phyloP scores from a whole-genome alignment of 2,888 invertebrate genomes.

The Drosophila cracens region DNA sequence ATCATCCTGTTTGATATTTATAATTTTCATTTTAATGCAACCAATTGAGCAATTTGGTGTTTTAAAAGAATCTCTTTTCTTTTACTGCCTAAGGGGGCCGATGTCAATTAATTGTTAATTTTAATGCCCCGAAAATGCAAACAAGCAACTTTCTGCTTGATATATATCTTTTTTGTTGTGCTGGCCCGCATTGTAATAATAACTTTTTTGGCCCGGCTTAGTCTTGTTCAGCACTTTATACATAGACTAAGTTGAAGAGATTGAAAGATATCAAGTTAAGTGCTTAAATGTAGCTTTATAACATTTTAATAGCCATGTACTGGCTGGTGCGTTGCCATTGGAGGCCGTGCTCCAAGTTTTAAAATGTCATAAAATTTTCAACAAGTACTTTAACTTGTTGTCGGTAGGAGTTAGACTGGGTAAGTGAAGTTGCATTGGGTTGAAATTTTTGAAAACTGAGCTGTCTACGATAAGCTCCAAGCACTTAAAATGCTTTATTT shows the following conservation, averaged over 20 bases:
- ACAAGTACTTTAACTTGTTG: constrained; percentile 72
- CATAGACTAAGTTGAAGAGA: constrained; percentile 65
- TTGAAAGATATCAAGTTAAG: constrained; percentile 73
- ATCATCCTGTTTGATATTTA: constrained; percentile 25
- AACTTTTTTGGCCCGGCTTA: constrained; percentile 51
- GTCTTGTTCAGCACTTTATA: constrained; percentile 29
- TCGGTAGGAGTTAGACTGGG: constrained; percentile 8
- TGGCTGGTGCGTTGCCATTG: constrained; percentile 26
- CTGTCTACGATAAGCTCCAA: constrained; percentile 69
- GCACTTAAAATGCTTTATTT: constrained; percentile 79
- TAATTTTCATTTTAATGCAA: constrained; percentile 27
- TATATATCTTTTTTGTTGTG: constrained; percentile 30
- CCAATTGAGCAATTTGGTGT: constrained; percentile 55
- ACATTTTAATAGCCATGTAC: constrained; percentile 69
- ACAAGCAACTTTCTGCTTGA: constrained; percentile 32
- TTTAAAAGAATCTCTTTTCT: constrained; percentile 5
- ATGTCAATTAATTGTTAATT: constrained; percentile 66
- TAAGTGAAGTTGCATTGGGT: constrained; percentile 41
- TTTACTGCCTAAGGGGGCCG: constrained; percentile 14
- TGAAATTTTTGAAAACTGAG: constrained; percentile 61
- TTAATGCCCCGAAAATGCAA: constrained; percentile 52
- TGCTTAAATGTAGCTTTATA: constrained; percentile 78
- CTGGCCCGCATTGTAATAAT: constrained; percentile 48
- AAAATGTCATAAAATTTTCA: constrained; percentile 79
- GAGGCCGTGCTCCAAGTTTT: constrained; percentile 56